Evolutionary conservation across 2,888 invertebrate species (phyloP), one percentile per base, ranked within the genome.

Genomic region (Amphipoea lucens): DNA sequence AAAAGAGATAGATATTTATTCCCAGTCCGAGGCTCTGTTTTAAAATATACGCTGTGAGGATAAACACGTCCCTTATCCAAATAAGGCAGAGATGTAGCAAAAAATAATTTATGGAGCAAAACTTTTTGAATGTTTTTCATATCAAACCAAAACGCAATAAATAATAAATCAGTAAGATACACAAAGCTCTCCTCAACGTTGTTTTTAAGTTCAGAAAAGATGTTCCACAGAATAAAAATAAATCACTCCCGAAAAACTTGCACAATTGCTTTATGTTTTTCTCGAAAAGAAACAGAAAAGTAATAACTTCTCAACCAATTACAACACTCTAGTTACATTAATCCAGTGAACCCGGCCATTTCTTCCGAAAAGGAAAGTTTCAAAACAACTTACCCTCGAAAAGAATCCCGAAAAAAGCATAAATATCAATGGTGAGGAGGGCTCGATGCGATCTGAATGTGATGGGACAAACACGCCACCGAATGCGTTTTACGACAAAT

Each of bases 271-370:
- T 95, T 93, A 94, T 95, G 94, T 95, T 94, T 94, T 93, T 93
- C 92, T 91, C 92, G 91, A 93, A 93, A 92, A 94, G 93, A 94
- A 94, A 94, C 92, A 92, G 89, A 93, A 94, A 95, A 94, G 94
- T 94, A 94, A 95, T 95, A 95, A 95, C 94, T 95, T 95, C 92
- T 93, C 92, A 93, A 94, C 94, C 95, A 95, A 95, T 95, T 95
- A 96, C 94, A 93, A 94, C 94, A 95, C 94, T 95, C 94, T 94
- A 94, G 94, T 94, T 94, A 95, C 94, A 94, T 95, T 95, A 95
- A 95, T 95, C 93, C 93, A 92, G 91, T 92, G 92, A 93, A 93
- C 92, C 92, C 91, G 87, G 92, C 92, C 91, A 92, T 92, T 93
- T 92, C 92, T 93, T 87, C 91, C 91, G 91, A 93, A 94, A 94